These are phyloP conservation scores for Shinisaurus crocodilurus DNA, from an alignment of 2,113 vertebrate species.

Conservation along the genomic window DNA sequence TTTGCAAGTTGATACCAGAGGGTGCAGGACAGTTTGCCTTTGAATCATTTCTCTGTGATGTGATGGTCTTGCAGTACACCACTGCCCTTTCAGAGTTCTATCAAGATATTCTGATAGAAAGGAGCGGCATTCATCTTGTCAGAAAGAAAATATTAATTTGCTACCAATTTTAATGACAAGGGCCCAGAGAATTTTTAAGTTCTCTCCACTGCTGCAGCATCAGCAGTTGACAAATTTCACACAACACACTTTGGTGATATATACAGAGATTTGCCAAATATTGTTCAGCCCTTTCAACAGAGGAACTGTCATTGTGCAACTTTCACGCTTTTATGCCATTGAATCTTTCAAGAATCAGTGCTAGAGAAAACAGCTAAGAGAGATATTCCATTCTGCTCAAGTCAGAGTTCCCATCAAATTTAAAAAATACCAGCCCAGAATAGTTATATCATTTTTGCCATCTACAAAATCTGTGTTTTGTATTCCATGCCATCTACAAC, in stretches of 20 bases:
- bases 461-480: background rate
- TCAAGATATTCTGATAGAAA: slow-evolving; percentile 88
- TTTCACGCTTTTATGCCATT: background rate
- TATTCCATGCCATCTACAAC: background rate
- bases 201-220: slow-evolving; percentile 60
- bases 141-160: slow-evolving; percentile 92
- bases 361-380: background rate
- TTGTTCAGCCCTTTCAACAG: background rate
- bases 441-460: background rate
- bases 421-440: too few species aligned
- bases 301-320: background rate
- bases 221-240: slow-evolving; percentile 41
- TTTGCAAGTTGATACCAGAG: slow-evolving; percentile 97
- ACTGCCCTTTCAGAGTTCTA: slow-evolving; percentile 83
- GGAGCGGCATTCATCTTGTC: slow-evolving; percentile 87
- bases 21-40: slow-evolving; percentile 93
- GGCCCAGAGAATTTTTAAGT: slow-evolving; percentile 85
- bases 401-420: background rate
- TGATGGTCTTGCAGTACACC: slow-evolving; percentile 86
- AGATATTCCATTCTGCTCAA: background rate
- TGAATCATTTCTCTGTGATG: slow-evolving; percentile 93
- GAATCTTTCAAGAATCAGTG: background rate
- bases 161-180: slow-evolving; percentile 88
- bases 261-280: slow-evolving; percentile 8
- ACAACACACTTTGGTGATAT: slow-evolving; percentile 39